Base-by-base conservation (phyloP, 2,888 invertebrate genomes). In the Dasypolia templi region DNA sequence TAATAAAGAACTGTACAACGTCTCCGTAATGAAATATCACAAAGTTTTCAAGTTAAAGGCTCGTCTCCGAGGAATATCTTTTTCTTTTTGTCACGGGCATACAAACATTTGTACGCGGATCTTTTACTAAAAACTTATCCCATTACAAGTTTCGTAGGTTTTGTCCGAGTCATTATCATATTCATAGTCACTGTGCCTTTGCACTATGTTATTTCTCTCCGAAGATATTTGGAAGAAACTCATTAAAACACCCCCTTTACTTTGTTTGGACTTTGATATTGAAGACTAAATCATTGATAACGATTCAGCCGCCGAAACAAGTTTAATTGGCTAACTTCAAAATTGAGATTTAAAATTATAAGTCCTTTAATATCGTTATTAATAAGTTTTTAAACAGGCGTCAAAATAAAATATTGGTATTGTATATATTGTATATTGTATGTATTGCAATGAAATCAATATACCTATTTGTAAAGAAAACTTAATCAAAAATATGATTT, bases 91-190 rank as follows among this genome's bases (percentile, higher is more conserved):
- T 79, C 68, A 79, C 62, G 56, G 51, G n/a, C 64, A 83, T 73
- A 72, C 79, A 86, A 83, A 82, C 84, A 88, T 91, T 91, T 88
- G 88, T 91, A 91, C 91, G 88, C 90, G 84, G 84, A 85, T 78
- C 75, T 83, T 85, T 83, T 76, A 77, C 86, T 82, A 62, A 65
- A 86, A 93, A 92, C 88, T 93, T 91, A 89, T 91, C 88, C 90
- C 83, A 91, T 92, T 92, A 90, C 79, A 86, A 84, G 75, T 82
- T 82, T 62, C 56, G 35, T 66, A 70, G 73, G 69, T 80, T 81
- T 75, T 76, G 56, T 58, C 55, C 64, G 51, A 83, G 78, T 83
- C 78, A 86, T 87, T 86, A 83, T 75, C 85, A 86, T 79, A 83
- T 73, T 68, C 65, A 66, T 78, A 77, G 72, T 76, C 72, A 77